Percentiles rank a stretch among this genome's conserved stretches.
phyloP scores from a whole-genome alignment of 37 sponge, comb jelly and placozoan genomes.

The Beroe ovata region DNA sequence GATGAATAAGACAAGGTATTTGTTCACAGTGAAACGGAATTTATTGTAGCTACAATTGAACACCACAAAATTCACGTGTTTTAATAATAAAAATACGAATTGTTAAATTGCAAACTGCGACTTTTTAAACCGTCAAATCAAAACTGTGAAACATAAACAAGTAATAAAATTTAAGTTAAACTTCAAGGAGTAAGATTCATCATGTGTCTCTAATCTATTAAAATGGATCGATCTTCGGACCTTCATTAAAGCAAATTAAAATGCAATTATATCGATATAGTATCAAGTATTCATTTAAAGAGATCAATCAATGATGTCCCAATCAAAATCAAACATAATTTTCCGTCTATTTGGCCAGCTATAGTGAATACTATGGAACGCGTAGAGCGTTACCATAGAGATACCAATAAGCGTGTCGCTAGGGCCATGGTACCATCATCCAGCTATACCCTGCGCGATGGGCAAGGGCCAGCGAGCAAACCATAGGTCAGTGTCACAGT shows the following conservation, averaged over 20 bases:
- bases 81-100: slow-evolving; percentile 63
- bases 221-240: neutral
- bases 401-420: neutral
- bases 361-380: neutral
- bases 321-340: neutral
- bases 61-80: slow-evolving; percentile 58
- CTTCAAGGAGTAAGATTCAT: neutral
- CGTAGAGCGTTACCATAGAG: neutral
- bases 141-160: slow-evolving; percentile 63
- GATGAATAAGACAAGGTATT: too few species aligned
- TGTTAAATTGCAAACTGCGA: slow-evolving; percentile 42
- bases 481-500: neutral
- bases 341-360: neutral
- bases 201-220: neutral
- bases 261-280: neutral
- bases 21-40: slow-evolving; percentile 52
- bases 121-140: slow-evolving; percentile 42
- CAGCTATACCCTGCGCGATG: slow-evolving; percentile 1
- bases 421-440: neutral
- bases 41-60: slow-evolving; percentile 58
- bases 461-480: neutral
- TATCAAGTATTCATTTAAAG: neutral
- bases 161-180: slow-evolving; percentile 47
- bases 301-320: neutral
- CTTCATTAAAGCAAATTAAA: neutral